phyloP scores from a whole-genome alignment of 2,113 vertebrate species.

The Callionymus lyra region DNA sequence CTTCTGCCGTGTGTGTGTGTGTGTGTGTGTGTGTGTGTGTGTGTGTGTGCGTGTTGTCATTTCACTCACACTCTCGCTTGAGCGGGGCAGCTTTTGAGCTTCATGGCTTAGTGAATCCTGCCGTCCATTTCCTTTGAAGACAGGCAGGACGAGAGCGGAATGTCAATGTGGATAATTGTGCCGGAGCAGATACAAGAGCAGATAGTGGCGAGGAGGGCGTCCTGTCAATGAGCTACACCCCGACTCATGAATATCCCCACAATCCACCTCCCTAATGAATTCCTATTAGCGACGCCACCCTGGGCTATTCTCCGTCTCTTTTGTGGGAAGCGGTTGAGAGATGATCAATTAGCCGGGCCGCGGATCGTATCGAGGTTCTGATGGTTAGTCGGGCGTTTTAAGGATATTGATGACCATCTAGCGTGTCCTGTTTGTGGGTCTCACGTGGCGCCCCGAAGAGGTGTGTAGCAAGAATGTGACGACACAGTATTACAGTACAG shows the following conservation, averaged over 20 bases:
- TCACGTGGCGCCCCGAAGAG: neutral
- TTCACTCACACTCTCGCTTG: constrained; percentile 19
- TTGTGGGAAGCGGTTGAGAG: neutral
- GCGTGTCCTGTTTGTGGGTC: no score
- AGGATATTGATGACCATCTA: no score
- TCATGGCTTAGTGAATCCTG: constrained; percentile 50
- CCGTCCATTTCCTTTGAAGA: constrained; percentile 54
- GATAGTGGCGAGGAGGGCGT: constrained; percentile 43
- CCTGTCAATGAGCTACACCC: constrained; percentile 47
- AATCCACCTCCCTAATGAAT: constrained; percentile 38
- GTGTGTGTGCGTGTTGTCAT: constrained; percentile 3
- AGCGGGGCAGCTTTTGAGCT: constrained; percentile 38
- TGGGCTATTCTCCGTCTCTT: neutral
- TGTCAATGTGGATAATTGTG: constrained; percentile 63
- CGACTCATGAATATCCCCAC: constrained; percentile 45
- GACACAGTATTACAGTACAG: no score
- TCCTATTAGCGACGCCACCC: constrained; percentile 33
- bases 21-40: neutral
- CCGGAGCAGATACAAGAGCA: constrained; percentile 56
- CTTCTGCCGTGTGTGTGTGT: constrained; percentile 3
- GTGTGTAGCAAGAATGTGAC: no score
- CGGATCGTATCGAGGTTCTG: neutral
- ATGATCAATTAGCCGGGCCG: constrained; percentile 8
- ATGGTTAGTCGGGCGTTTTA: neutral
- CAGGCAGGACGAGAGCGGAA: constrained; percentile 42